Percentiles rank a stretch among this genome's conserved stretches.
Conservation (phyloP, 2,888 invertebrate species). For the Smittia aterrima region DNA sequence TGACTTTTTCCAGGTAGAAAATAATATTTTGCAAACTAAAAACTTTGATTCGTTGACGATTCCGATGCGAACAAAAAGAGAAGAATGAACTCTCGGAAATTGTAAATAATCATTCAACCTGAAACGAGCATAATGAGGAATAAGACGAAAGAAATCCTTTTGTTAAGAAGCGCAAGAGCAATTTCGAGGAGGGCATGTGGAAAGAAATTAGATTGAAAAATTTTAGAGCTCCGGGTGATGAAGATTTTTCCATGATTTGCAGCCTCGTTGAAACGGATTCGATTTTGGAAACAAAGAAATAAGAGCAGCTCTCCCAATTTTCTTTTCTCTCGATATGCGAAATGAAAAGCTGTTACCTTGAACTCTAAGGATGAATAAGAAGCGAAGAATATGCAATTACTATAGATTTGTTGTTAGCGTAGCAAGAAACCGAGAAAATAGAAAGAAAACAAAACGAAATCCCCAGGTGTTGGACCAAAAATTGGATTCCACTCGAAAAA, state of each 20-base stretch:
- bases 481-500: not conserved
- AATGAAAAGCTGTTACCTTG: not conserved
- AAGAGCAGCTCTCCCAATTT: no score
- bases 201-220: not conserved
- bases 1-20: not conserved
- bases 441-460: not conserved
- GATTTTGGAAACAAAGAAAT: no score
- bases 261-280: no score
- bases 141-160: not conserved
- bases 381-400: conserved; percentile 28
- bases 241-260: no score
- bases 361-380: not conserved
- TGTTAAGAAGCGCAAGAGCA: not conserved
- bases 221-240: no score
- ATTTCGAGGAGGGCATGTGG: not conserved
- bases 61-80: not conserved
- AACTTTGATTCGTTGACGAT: not conserved
- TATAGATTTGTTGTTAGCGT: not conserved
- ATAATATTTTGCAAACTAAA: not conserved
- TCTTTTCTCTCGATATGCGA: no score
- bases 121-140: not conserved
- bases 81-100: not conserved
- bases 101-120: not conserved
- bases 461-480: conserved; percentile 14
- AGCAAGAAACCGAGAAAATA: not conserved